Conservation (phyloP, 2,888 invertebrate genomes). For the Spilarctia lutea region DNA sequence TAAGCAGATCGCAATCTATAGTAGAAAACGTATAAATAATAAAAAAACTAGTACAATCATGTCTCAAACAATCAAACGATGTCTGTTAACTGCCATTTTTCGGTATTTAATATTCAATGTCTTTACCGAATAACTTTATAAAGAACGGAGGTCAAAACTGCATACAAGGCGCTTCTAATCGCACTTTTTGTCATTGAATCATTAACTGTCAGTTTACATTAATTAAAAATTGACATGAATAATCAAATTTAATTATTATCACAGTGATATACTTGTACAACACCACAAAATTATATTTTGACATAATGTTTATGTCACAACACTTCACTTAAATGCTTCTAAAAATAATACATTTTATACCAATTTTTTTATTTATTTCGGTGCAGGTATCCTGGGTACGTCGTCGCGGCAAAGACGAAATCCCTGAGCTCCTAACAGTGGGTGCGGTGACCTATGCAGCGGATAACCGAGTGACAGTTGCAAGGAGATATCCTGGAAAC, state of each 20-base stretch:
- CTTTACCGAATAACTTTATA: not conserved
- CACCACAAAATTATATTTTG: too few relatives aligned
- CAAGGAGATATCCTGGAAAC: conserved; percentile 87
- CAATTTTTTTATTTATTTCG: not conserved
- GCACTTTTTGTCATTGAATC: not conserved
- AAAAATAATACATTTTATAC: not conserved
- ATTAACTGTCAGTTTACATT: not conserved
- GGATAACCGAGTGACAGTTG: conserved; percentile 89
- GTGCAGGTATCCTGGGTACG: conserved; percentile 90
- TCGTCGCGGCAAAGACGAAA: conserved; percentile 85
- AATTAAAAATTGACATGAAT: too few relatives aligned
- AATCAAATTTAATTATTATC: too few relatives aligned
- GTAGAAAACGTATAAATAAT: too few relatives aligned
- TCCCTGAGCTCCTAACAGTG: conserved; percentile 90
- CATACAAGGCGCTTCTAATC: too few relatives aligned
- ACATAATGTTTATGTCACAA: too few relatives aligned
- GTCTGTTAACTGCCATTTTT: too few relatives aligned
- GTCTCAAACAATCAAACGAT: too few relatives aligned
- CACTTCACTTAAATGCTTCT: too few relatives aligned
- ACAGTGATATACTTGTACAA: not conserved
- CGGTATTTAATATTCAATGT: too few relatives aligned
- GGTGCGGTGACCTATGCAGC: conserved; percentile 90
- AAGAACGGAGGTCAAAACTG: not conserved
- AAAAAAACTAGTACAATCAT: too few relatives aligned
- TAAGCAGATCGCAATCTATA: not conserved